A percentile compares a stretch with the other conserved stretches of the same genome.
Conservation (phyloP, 2,797 vertebrate genomes). For the Sparidentex hasta region DNA sequence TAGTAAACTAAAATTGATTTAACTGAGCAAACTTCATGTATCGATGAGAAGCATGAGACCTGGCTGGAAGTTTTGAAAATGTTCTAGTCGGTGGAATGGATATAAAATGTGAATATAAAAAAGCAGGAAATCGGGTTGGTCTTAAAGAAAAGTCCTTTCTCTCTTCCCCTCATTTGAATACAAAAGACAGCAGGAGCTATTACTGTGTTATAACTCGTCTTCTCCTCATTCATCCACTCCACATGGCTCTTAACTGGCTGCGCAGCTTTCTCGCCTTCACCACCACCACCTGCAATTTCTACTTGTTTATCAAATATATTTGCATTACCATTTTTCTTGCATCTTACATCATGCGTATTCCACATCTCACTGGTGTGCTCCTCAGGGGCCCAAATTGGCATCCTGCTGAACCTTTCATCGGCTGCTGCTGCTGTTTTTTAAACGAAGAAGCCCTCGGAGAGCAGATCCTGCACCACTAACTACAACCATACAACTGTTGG, state of each 20-base stretch:
- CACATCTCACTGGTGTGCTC: constrained; percentile 6
- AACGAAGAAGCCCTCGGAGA: constrained; percentile 25
- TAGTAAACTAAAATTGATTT: too few species aligned
- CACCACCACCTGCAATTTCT: not conserved
- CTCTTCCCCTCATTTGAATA: constrained; percentile 1
- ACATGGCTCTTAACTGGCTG: not conserved
- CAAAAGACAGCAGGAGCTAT: not conserved
- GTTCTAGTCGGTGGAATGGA: not conserved
- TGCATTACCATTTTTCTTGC: not conserved
- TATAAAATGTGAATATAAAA: constrained; percentile 15
- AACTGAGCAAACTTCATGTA: not conserved
- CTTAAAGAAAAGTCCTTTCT: constrained; percentile 10
- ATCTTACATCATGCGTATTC: constrained; percentile 23
- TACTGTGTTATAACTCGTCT: not conserved
- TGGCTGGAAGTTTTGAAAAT: not conserved
- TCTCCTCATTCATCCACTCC: not conserved
- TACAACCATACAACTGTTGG: constrained; percentile 13
- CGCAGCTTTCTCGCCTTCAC: not conserved
- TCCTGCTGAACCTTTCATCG: constrained; percentile 9
- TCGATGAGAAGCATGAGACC: not conserved
- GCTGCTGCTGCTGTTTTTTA: constrained; percentile 19
- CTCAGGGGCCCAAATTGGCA: constrained; percentile 24
- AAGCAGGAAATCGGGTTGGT: not conserved
- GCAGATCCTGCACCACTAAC: constrained; percentile 2
- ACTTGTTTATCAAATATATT: constrained; percentile 22